Evolutionary conservation across 2,888 invertebrate genomes (phyloP).

Genomic region (Lasioglossum malachurum): DNA sequence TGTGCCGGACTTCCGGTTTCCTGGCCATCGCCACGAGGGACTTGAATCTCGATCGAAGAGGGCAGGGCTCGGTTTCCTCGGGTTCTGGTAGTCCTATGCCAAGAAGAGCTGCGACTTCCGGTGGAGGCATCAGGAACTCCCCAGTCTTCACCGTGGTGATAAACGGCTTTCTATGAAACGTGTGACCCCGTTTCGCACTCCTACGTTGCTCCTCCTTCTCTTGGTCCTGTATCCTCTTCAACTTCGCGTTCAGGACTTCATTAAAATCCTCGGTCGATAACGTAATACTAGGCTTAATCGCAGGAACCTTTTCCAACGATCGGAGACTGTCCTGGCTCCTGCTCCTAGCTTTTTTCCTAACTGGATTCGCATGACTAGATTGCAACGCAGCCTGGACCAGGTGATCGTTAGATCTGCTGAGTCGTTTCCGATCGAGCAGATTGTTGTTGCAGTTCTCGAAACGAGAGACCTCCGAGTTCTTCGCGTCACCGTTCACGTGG

Average conservation of each 20-base stretch:
- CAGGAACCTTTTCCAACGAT: constrained; percentile 73
- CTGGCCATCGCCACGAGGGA: constrained; percentile 76
- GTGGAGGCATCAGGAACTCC: constrained; percentile 92
- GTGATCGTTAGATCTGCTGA: constrained; percentile 81
- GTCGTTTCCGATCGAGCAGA: constrained; percentile 75
- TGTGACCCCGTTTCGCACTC: constrained; percentile 50
- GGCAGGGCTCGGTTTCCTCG: constrained; percentile 66
- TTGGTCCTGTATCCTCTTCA: constrained; percentile 89
- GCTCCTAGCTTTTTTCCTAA: constrained; percentile 82
- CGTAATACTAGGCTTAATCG: constrained; percentile 78
- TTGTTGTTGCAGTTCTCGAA: constrained; percentile 66
- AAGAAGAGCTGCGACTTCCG: constrained; percentile 89
- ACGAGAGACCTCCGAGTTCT: constrained; percentile 2
- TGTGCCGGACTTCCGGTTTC: constrained; percentile 81
- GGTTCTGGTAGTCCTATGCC: constrained; percentile 85
- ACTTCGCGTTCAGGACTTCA: constrained; percentile 90
- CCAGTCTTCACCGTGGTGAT: constrained; percentile 93
- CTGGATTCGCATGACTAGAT: constrained; percentile 76
- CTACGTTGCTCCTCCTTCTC: constrained; percentile 81
- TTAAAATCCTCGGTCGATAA: constrained; percentile 87
- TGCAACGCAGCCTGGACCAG: constrained; percentile 77
- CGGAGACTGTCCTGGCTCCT: constrained; percentile 85
- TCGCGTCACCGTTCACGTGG: constrained; percentile 72
- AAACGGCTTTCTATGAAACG: constrained; percentile 86
- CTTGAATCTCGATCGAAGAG: constrained; percentile 75